Evolutionary conservation across 2,113 vertebrate species (phyloP).

Genomic region (Pungitius pungitius): DNA sequence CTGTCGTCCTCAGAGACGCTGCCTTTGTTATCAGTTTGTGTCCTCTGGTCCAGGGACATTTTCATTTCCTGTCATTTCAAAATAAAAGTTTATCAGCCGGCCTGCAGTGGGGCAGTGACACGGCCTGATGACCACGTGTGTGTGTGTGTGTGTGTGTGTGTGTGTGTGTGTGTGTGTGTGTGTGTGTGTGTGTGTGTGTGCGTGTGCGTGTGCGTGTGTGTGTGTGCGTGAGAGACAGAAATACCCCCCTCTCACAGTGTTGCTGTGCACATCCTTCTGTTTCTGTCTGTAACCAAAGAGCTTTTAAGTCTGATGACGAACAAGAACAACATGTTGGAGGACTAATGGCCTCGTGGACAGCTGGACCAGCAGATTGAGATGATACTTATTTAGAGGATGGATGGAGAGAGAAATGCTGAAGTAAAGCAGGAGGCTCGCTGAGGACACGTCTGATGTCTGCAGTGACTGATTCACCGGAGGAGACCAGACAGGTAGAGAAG

Average conservation of each 20-base stretch:
- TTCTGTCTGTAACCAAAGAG: constrained; percentile 8
- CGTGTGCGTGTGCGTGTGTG: constrained; percentile 2
- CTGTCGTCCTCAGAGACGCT: constrained; percentile 12
- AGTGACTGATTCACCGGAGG: constrained; percentile 40
- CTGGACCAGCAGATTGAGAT: not conserved
- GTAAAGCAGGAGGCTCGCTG: constrained; percentile 11
- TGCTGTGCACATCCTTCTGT: not conserved
- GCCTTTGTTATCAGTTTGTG: constrained; percentile 38
- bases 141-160: not conserved
- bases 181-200: not conserved
- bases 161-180: not conserved
- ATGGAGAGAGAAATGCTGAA: not conserved
- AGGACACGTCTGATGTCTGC: constrained; percentile 26
- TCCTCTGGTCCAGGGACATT: constrained; percentile 15
- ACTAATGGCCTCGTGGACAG: constrained; percentile 37
- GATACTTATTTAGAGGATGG: constrained; percentile 13
- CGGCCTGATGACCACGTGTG: not conserved
- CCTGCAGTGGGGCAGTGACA: constrained; percentile 15
- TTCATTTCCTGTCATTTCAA: constrained; percentile 19
- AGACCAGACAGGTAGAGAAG: constrained; percentile 48
- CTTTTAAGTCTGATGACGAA: constrained; percentile 42
- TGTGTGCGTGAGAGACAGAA: not conserved
- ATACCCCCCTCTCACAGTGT: not conserved
- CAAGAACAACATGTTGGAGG: constrained; percentile 18
- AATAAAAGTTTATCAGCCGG: constrained; percentile 22